Percentiles rank a stretch among this genome's conserved stretches.
These are phyloP conservation scores for Caenorhabditis sp. DNA, from an alignment of 2,888 invertebrate genomes.

Conservation along the genomic window DNA sequence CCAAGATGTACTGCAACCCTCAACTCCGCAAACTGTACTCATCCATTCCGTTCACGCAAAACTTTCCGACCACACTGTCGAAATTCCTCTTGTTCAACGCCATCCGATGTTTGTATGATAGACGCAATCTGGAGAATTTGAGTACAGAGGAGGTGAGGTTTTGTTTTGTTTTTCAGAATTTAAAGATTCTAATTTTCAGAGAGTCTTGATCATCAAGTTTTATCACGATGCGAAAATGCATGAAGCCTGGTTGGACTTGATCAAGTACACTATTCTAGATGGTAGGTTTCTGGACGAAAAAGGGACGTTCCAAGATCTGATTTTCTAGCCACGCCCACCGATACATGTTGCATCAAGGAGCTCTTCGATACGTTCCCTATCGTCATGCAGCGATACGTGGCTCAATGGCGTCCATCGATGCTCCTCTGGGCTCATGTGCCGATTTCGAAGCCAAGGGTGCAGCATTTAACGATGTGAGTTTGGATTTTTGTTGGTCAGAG, in stretches of 20 bases:
- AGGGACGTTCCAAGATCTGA: too few species aligned
- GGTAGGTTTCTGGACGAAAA: too few species aligned
- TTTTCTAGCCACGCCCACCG: neutral
- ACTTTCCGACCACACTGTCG: neutral
- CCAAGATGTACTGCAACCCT: neutral
- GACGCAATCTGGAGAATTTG: neutral
- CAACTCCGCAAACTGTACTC: neutral
- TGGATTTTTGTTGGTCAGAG: too few species aligned
- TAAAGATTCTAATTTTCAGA: neutral
- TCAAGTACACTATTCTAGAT: constrained; percentile 16
- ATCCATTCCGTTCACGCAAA: neutral
- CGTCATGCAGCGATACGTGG: constrained; percentile 1
- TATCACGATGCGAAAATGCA: constrained; percentile 23
- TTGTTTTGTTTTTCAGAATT: neutral
- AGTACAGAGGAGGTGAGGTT: neutral
- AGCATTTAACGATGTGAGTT: constrained; percentile 31
- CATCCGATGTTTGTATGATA: neutral
- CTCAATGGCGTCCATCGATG: constrained; percentile 34
- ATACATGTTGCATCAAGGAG: neutral
- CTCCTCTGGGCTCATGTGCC: constrained; percentile 16
- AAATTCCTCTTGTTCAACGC: neutral
- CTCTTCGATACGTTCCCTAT: neutral
- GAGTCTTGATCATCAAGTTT: constrained; percentile 1
- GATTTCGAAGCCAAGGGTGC: neutral
- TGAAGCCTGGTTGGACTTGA: constrained; percentile 16